A percentile compares a stretch with the other conserved stretches of the same genome.
These are phyloP conservation scores for Ursus arctos DNA, from an alignment of 2,113 vertebrate genomes.

Conservation along the genomic window DNA sequence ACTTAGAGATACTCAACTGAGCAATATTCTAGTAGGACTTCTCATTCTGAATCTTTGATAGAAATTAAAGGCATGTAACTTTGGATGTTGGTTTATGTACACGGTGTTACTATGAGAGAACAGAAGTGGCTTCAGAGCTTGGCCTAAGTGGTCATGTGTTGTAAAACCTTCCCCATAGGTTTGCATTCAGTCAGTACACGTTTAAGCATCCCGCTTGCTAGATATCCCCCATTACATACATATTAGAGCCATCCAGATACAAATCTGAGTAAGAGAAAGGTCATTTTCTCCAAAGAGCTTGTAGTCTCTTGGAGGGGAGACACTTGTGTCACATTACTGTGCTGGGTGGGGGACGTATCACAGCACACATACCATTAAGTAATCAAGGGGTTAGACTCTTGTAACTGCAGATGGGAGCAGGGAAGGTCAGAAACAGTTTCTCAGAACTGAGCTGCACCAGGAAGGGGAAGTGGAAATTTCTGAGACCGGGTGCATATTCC, in stretches of 20 bases:
- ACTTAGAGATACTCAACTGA: not conserved
- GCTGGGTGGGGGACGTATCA: not conserved
- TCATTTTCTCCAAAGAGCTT: not conserved
- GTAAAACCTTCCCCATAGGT: not conserved
- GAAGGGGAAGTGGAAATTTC: not conserved
- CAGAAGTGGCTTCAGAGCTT: not conserved
- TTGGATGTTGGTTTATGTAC: accelerated
- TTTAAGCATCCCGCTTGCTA: not conserved
- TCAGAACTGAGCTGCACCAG: not conserved
- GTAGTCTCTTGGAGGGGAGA: not conserved
- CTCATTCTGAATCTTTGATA: not conserved
- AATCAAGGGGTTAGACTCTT: not conserved
- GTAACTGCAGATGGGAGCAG: not conserved
- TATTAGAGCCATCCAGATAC: not conserved
- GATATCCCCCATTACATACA: not conserved
- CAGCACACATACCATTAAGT: not conserved
- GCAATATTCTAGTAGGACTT: accelerated
- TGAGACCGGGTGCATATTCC: not conserved
- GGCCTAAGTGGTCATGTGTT: accelerated
- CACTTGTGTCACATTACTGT: not conserved
- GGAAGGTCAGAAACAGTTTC: not conserved
- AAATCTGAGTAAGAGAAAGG: not conserved
- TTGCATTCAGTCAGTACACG: not conserved
- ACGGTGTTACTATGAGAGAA: not conserved
- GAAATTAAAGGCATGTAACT: not conserved